Evolutionary conservation across 1,140 invertebrate genomes (phyloP).

Genomic region (Zaprionus africanus): DNA sequence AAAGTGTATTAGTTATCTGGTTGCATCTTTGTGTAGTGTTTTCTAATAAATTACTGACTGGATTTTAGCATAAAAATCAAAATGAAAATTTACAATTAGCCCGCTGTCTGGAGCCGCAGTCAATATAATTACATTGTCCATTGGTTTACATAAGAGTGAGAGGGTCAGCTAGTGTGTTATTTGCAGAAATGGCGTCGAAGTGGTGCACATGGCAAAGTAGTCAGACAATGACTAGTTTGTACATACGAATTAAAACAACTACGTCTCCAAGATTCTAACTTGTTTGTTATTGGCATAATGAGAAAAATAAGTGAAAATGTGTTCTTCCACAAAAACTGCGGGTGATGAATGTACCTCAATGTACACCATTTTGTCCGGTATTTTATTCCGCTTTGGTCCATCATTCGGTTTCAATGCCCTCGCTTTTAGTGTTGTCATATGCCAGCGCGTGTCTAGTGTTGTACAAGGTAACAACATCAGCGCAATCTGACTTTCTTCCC

Average conservation of each 20-base stretch:
- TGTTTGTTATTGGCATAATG: not conserved
- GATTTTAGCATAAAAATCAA: slow-evolving; percentile 42
- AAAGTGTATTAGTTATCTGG: slow-evolving; percentile 43
- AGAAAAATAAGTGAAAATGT: slow-evolving; percentile 22
- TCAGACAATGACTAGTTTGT: slow-evolving; percentile 35
- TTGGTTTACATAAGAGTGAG: slow-evolving; percentile 73
- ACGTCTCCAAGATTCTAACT: slow-evolving; percentile 4
- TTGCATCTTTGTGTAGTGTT: slow-evolving; percentile 38
- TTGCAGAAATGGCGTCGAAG: slow-evolving; percentile 77
- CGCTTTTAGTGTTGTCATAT: slow-evolving; percentile 66
- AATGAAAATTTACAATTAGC: slow-evolving; percentile 71
- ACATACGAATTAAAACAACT: slow-evolving; percentile 36
- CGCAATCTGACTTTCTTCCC: slow-evolving; percentile 6
- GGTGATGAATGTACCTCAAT: slow-evolving; percentile 28
- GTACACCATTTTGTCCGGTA: slow-evolving; percentile 81
- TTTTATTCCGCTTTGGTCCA: slow-evolving; percentile 68
- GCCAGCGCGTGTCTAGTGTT: slow-evolving; percentile 47
- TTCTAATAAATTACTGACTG: slow-evolving; percentile 9
- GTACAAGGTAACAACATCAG: not conserved
- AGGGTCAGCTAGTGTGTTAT: slow-evolving; percentile 63
- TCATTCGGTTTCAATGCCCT: slow-evolving; percentile 78
- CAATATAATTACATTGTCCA: slow-evolving; percentile 59
- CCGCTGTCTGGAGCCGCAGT: slow-evolving; percentile 71
- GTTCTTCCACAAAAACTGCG: slow-evolving; percentile 3
- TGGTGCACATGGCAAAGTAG: slow-evolving; percentile 72